These are phyloP conservation scores for Anastrepha ludens DNA, from an alignment of 1,140 invertebrate species.

Conservation along the genomic window DNA sequence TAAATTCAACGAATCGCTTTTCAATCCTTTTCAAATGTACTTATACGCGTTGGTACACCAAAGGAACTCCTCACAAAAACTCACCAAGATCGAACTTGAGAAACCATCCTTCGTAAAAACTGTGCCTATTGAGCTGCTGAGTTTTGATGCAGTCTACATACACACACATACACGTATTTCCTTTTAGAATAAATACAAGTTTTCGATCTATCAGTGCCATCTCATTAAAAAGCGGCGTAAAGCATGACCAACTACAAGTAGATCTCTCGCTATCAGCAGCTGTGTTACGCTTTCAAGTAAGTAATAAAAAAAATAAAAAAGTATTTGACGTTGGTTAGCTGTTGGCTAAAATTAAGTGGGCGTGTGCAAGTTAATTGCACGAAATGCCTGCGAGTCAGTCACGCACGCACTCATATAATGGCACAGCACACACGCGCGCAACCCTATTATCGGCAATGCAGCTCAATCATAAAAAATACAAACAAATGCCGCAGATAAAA, in stretches of 20 bases:
- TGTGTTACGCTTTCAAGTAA: too few relatives aligned
- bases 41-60: too few relatives aligned
- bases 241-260: not conserved
- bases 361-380: not conserved
- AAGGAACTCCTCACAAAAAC: too few relatives aligned
- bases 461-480: not conserved
- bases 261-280: too few relatives aligned
- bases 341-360: slow-evolving; percentile 1
- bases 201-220: not conserved
- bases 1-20: too few relatives aligned
- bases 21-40: too few relatives aligned
- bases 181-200: not conserved
- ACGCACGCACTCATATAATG: not conserved
- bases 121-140: too few relatives aligned
- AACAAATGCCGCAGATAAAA: not conserved
- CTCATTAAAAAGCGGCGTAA: not conserved
- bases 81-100: too few relatives aligned
- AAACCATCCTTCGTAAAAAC: too few relatives aligned
- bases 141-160: too few relatives aligned
- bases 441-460: not conserved
- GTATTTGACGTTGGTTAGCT: not conserved
- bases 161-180: too few relatives aligned
- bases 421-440: not conserved
- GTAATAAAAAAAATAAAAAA: not conserved
- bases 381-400: not conserved